Evolutionary conservation across 2,888 invertebrate genomes (phyloP).

Genomic region (Nomada lathburiana): DNA sequence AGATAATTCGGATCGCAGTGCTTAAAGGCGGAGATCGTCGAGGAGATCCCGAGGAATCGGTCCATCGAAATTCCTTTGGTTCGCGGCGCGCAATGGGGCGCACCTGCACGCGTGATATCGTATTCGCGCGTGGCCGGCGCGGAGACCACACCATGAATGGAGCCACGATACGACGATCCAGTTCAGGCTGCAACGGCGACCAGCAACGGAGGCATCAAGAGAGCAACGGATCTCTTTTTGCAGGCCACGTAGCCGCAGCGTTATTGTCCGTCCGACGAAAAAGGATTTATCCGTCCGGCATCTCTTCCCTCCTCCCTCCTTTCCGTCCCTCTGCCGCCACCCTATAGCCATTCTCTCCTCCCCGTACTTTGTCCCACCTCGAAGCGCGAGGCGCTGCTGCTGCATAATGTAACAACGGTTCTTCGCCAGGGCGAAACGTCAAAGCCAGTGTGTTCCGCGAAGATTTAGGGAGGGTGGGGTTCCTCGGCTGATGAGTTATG

Average conservation of each 20-base stretch:
- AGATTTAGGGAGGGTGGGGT: conserved; percentile 80
- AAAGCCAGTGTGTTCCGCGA: conserved; percentile 78
- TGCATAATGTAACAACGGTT: conserved; percentile 81
- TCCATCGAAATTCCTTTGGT: conserved; percentile 46
- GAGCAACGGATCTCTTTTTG: conserved; percentile 55
- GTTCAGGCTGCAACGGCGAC: conserved; percentile 61
- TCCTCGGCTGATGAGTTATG: conserved; percentile 77
- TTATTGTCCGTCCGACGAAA: conserved; percentile 77
- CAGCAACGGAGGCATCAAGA: conserved; percentile 49
- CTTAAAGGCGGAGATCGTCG: no score
- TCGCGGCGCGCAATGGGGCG: conserved; percentile 34
- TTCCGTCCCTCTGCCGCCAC: conserved; percentile 35
- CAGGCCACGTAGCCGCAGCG: conserved; percentile 56
- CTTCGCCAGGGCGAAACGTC: conserved; percentile 76
- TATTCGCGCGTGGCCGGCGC: conserved; percentile 71
- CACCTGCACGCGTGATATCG: conserved; percentile 72
- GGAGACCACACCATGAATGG: conserved; percentile 69
- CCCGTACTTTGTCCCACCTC: conserved; percentile 56
- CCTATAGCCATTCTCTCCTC: conserved; percentile 40
- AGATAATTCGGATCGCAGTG: no score
- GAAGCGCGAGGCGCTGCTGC: conserved; percentile 68
- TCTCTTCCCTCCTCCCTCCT: conserved; percentile 41
- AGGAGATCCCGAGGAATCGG: background rate
- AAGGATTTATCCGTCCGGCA: conserved; percentile 77
- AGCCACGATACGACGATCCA: conserved; percentile 65